Evolutionary conservation across 2,888 invertebrate genomes (phyloP), one percentile per base, ranked within the genome.

Genomic region (Amblyteles armatorius): DNA sequence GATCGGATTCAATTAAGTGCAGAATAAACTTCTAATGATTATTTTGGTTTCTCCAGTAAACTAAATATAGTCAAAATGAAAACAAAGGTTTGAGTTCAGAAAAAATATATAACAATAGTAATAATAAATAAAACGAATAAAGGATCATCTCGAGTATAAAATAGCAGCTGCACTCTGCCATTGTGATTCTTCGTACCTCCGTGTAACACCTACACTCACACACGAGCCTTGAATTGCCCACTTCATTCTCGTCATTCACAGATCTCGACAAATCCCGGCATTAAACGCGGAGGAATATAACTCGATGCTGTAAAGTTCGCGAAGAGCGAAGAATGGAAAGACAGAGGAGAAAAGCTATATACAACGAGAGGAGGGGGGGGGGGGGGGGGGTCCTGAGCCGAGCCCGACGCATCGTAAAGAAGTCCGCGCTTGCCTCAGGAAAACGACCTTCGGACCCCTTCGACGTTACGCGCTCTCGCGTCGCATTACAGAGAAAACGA

Each of bases 381-480:
- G 57, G 48, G 33, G 29, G 13, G 57, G 48, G 67, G 22, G 52
- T 77, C 52, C 65, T 73, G 67, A 80, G 67, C 57, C 73, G 48
- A 44, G 50, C 48, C 55, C 57, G 73, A 80, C 79, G 79, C 80
- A 67, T 80, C 80, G 80, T 80, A 73, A 80, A 79, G 72, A 72
- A 73, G 67, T 76, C 60, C 60, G 76, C 65, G 55, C 40, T 52
- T 55, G 77, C 67, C 76, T 52, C 67, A 77, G 36, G 67, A 77
- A 50, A 77, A 77, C 77, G 77, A 67, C 77, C 67, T 77, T 77
- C 77, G 77, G 77, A 77, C 77, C 77, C 77, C 67, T 77, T n/a
- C 52, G 55, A 77, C 52, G 36, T 52, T 77, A 44, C 67, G 65
- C 77, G 29, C 22, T 67, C 22, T 67, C 36, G 40, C 65, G 52